These are phyloP conservation scores for Phoenicopterus ruber DNA, from an alignment of 2,113 vertebrate genomes.

Conservation along the genomic window DNA sequence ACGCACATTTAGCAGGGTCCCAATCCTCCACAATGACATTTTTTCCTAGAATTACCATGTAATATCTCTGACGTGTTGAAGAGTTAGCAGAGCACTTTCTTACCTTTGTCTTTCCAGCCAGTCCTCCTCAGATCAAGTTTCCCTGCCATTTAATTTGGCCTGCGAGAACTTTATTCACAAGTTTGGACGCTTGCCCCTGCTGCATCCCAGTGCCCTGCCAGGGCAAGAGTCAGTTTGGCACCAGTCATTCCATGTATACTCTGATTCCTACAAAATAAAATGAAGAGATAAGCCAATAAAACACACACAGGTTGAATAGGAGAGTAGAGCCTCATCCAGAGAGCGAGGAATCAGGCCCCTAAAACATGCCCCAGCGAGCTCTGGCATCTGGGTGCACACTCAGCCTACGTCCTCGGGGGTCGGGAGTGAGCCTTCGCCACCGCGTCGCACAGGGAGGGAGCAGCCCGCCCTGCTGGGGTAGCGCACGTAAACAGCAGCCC, in stretches of 20 bases:
- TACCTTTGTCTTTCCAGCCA: not conserved
- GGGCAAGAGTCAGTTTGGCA: not conserved
- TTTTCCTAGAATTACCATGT: not conserved
- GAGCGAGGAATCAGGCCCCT: not conserved
- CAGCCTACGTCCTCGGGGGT: not conserved
- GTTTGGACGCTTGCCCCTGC: not conserved
- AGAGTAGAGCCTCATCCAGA: not conserved
- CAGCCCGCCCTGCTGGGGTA: not conserved
- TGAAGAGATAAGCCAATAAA: not conserved
- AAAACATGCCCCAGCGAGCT: rapidly evolving
- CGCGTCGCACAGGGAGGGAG: rapidly evolving
- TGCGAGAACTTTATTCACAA: not conserved
- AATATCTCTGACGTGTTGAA: not conserved
- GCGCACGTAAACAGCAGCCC: not conserved
- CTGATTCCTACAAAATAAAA: not conserved
- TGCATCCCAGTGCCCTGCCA: not conserved
- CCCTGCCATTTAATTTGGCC: not conserved
- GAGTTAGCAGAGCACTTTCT: not conserved
- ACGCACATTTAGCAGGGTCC: not conserved
- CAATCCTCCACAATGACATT: not conserved
- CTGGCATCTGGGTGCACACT: not conserved
- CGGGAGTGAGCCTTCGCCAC: not conserved
- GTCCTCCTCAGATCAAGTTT: not conserved
- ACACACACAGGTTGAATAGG: not conserved
- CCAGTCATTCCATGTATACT: rapidly evolving